phyloP scores from a whole-genome alignment of 1,140 invertebrate genomes.

The Drosophila orena region DNA sequence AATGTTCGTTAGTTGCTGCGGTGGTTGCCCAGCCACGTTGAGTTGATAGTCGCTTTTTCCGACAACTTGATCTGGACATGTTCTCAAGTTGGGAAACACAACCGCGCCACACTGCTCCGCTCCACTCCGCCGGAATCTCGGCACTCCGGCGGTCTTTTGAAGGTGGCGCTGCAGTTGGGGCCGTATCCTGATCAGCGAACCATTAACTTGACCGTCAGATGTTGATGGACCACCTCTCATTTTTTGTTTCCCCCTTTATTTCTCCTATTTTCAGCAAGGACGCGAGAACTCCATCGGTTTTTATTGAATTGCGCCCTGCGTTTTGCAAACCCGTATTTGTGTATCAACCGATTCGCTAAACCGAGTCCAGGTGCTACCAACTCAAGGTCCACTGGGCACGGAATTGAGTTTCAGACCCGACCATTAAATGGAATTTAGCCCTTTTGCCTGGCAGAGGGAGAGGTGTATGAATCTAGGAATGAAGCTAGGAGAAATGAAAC shows the following conservation, averaged over 20 bases:
- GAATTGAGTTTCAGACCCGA: slow-evolving; percentile 55
- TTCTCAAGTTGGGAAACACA: slow-evolving; percentile 71
- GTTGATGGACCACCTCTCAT: slow-evolving; percentile 36
- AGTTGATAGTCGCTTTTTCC: slow-evolving; percentile 71
- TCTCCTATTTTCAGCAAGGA: slow-evolving; percentile 7
- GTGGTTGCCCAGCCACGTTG: slow-evolving; percentile 44
- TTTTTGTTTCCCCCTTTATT: slow-evolving; percentile 11
- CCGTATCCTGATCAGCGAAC: slow-evolving; percentile 45
- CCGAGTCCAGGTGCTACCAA: slow-evolving; percentile 14
- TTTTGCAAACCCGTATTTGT: slow-evolving; percentile 12
- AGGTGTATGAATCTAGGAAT: no score
- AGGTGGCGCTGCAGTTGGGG: slow-evolving; percentile 20
- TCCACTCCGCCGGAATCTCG: slow-evolving; percentile 9
- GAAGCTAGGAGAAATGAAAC: not conserved
- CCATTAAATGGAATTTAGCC: no score
- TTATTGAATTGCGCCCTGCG: slow-evolving; percentile 53
- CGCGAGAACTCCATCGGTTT: slow-evolving; percentile 30
- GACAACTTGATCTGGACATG: slow-evolving; percentile 77
- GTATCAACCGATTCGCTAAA: slow-evolving; percentile 19
- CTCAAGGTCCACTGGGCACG: slow-evolving; percentile 42
- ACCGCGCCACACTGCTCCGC: slow-evolving; percentile 16
- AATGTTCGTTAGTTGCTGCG: slow-evolving; percentile 58
- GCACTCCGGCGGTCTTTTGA: slow-evolving; percentile 7
- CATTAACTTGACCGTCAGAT: slow-evolving; percentile 70
- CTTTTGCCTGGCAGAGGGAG: no score